Evolutionary conservation across 2,888 invertebrate species (phyloP).

Genomic region (Chalcis sispes): DNA sequence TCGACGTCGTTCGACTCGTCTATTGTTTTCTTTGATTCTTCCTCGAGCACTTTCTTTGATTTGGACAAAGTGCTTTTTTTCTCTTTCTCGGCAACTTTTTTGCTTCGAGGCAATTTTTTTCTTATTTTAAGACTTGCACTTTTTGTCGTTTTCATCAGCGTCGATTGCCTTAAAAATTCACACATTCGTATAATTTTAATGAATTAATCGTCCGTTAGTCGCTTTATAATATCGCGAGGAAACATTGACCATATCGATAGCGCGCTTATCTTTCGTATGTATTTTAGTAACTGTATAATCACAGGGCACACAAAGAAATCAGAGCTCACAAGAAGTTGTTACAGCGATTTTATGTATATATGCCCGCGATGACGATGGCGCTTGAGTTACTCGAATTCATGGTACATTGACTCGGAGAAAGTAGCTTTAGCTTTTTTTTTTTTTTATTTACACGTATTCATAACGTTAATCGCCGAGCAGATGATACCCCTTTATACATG

Average conservation of each 20-base stretch:
- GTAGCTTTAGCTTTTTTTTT: slow-evolving; percentile 9
- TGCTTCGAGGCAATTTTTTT: slow-evolving; percentile 10
- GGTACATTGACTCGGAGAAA: background rate
- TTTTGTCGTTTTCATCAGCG: slow-evolving; percentile 51
- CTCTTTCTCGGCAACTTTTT: background rate
- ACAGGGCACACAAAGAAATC: slow-evolving; percentile 7
- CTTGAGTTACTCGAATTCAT: background rate
- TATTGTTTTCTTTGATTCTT: background rate
- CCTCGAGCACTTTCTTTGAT: slow-evolving; percentile 45
- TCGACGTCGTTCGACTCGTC: background rate
- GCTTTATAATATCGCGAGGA: background rate
- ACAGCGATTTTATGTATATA: slow-evolving; percentile 8
- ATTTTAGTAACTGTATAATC: slow-evolving; percentile 34
- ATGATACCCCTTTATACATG: no score
- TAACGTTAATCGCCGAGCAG: slow-evolving; percentile 31
- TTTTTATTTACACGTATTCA: slow-evolving; percentile 23
- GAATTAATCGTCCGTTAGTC: slow-evolving; percentile 24
- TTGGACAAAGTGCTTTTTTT: slow-evolving; percentile 18
- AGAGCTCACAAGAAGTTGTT: slow-evolving; percentile 21
- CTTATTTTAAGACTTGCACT: slow-evolving; percentile 51
- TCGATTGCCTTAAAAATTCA: slow-evolving; percentile 51
- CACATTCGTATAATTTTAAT: slow-evolving; percentile 1
- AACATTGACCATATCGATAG: background rate
- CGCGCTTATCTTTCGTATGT: background rate
- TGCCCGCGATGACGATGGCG: background rate